phyloP scores from a whole-genome alignment of 2,113 vertebrate species.

The Astatotilapia flaviijosephi region DNA sequence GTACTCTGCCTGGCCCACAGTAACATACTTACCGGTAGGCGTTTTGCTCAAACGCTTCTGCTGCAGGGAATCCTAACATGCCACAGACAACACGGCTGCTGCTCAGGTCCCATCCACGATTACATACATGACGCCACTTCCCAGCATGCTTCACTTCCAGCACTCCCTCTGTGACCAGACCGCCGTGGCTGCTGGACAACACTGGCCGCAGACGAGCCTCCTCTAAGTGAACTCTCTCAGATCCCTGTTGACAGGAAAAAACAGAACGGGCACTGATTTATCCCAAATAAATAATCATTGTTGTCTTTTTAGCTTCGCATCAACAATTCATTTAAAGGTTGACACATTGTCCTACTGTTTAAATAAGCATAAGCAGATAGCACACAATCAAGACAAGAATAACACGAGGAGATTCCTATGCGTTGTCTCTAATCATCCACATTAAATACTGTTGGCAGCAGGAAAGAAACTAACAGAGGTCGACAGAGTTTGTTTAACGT shows the following conservation, averaged over 20 bases:
- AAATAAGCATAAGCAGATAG: neutral
- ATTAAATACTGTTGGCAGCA: neutral
- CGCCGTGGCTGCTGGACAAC: constrained; percentile 68
- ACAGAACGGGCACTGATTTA: neutral
- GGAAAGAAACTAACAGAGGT: constrained; percentile 43
- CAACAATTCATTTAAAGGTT: neutral
- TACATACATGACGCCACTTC: constrained; percentile 90
- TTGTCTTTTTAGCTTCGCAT: neutral
- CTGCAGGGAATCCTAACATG: constrained; percentile 88
- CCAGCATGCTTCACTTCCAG: constrained; percentile 88
- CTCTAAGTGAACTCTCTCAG: constrained; percentile 64
- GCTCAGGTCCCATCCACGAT: constrained; percentile 79
- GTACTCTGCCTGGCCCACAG: neutral
- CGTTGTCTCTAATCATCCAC: constrained; percentile 26
- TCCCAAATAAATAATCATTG: neutral
- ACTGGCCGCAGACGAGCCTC: constrained; percentile 87
- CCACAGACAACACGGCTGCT: constrained; percentile 88
- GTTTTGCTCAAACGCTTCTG: constrained; percentile 67
- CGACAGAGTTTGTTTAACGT: constrained; percentile 2
- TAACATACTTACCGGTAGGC: constrained; percentile 82
- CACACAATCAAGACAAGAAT: neutral
- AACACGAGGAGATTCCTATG: neutral
- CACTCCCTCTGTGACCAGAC: constrained; percentile 82
- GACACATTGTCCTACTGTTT: constrained; percentile 10
- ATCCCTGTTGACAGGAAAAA: constrained; percentile 32